A percentile compares a stretch with the other conserved stretches of the same genome.
Evolutionary conservation across 2,888 invertebrate genomes (phyloP).

Genomic region (Mesopsocus fuscifrons): DNA sequence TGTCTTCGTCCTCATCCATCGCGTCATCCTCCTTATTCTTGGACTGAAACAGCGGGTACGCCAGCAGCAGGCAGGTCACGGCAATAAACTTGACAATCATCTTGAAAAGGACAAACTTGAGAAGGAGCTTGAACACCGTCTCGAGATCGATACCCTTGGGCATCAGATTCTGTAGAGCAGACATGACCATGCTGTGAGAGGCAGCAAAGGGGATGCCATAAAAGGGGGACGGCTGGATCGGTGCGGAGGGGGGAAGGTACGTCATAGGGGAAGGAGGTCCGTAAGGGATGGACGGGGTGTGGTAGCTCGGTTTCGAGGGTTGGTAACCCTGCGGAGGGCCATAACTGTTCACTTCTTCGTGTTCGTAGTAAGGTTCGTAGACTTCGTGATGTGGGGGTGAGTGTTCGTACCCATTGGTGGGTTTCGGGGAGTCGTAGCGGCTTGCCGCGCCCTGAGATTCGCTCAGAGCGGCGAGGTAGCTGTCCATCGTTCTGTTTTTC

Average conservation of each 20-base stretch:
- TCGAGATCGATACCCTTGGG: conserved; percentile 14
- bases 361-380: not conserved
- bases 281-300: conserved; percentile 26
- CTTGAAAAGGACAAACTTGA: conserved; percentile 62
- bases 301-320: not conserved
- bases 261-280: conserved; percentile 27
- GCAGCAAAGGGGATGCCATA: conserved; percentile 21
- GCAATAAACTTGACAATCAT: conserved; percentile 64
- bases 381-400: not conserved
- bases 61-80: conserved; percentile 50
- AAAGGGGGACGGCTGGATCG: conserved; percentile 12
- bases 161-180: not conserved
- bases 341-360: not conserved
- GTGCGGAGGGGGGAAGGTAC: conserved; percentile 17
- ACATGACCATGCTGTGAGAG: conserved; percentile 4
- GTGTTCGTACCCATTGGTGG: too few relatives aligned
- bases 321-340: conserved; percentile 3
- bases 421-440: not conserved
- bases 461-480: not conserved
- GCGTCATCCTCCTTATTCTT: conserved; percentile 26
- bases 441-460: not conserved
- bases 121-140: conserved; percentile 35
- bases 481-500: conserved; percentile 1
- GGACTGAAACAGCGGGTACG: conserved; percentile 42
- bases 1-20: conserved; percentile 21